Evolutionary conservation across 2,113 vertebrate genomes (phyloP).

Genomic region (Poeciliopsis prolifica): DNA sequence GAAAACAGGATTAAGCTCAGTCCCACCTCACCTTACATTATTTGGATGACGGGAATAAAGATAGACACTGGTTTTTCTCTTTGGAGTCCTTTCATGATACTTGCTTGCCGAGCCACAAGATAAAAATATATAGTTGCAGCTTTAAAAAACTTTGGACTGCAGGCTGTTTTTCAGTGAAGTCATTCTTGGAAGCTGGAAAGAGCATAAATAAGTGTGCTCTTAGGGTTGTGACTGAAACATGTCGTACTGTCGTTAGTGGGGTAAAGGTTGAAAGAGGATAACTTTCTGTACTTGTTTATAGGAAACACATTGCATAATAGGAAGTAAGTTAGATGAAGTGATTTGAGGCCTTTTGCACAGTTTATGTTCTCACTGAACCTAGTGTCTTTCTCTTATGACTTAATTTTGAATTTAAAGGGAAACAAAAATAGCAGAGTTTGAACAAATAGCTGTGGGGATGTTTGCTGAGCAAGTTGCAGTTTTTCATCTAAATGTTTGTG

Average conservation of each 20-base stretch:
- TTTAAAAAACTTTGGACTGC: neutral
- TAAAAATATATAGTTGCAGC: neutral
- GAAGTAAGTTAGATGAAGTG: no score
- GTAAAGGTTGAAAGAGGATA: neutral
- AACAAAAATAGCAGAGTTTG: no score
- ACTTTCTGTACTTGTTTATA: neutral
- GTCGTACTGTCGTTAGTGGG: neutral
- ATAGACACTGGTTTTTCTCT: no score
- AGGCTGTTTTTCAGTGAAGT: neutral
- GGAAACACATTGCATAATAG: neutral
- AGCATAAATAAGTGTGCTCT: neutral
- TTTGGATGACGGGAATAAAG: no score
- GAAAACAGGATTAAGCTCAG: neutral
- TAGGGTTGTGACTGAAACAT: neutral
- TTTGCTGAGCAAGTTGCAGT: no score
- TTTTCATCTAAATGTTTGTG: no score
- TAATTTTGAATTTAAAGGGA: no score
- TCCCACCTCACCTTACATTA: neutral
- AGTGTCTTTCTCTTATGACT: neutral
- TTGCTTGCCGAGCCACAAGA: no score
- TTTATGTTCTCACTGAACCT: neutral
- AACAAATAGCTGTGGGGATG: no score
- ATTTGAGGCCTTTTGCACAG: neutral
- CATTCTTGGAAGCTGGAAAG: constrained; percentile 5
- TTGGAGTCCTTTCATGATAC: no score